These are phyloP conservation scores for Rousettus madagascariensis DNA, from an alignment of 2,797 vertebrate species.

Conservation along the genomic window DNA sequence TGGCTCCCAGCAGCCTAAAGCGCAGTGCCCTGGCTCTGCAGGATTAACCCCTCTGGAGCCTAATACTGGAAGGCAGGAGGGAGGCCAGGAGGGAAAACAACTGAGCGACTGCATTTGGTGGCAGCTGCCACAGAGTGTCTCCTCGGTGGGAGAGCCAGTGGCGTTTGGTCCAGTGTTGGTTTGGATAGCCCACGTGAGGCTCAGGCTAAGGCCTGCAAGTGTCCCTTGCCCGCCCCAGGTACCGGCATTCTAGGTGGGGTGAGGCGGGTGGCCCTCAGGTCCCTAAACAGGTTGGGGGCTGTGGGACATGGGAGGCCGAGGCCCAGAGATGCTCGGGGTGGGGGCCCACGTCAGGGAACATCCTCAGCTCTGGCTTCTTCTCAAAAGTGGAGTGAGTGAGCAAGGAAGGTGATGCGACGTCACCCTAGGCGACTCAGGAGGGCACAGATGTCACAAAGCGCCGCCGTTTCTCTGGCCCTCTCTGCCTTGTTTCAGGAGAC, in stretches of 20 bases:
- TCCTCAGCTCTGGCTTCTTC: background rate
- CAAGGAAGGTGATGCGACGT: fast-evolving
- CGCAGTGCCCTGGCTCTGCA: fast-evolving
- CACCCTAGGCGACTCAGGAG: background rate
- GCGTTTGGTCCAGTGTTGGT: background rate
- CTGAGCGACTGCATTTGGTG: background rate
- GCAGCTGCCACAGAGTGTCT: background rate
- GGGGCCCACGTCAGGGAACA: background rate
- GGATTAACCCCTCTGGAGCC: background rate
- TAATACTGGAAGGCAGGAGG: fast-evolving
- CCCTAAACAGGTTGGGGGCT: background rate
- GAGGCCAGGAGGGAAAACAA: background rate
- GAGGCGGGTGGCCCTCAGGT: too few relatives aligned
- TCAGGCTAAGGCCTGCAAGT: background rate
- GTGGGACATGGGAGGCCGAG: fast-evolving
- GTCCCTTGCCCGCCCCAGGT: background rate
- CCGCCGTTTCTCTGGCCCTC: background rate
- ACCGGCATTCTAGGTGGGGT: fast-evolving
- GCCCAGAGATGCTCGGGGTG: background rate
- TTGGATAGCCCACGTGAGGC: background rate
- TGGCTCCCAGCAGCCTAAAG: background rate
- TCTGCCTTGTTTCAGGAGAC: background rate
- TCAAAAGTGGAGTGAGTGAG: background rate
- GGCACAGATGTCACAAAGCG: background rate
- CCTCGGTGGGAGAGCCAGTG: background rate